These are phyloP conservation scores for Eupithecia centaureata DNA, from an alignment of 2,888 invertebrate species.

Conservation along the genomic window DNA sequence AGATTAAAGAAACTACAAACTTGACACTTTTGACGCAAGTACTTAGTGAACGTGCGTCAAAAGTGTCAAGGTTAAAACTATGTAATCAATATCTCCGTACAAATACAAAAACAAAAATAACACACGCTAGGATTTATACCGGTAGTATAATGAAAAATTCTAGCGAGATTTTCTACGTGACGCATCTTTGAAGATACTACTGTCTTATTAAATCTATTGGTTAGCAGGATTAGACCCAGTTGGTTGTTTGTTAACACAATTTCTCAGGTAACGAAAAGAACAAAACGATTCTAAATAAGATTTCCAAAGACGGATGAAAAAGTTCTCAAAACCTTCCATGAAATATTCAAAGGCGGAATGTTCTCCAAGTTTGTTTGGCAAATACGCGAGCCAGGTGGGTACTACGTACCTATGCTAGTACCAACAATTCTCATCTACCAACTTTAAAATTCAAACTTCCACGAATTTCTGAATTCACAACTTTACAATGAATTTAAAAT, in stretches of 20 bases:
- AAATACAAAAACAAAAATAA: too few species aligned
- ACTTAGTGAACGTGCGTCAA: too few species aligned
- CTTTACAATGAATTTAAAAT: slow-evolving; percentile 30
- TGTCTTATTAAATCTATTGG: background rate
- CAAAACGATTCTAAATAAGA: slow-evolving; percentile 4
- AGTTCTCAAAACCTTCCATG: slow-evolving; percentile 13
- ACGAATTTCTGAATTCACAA: slow-evolving; percentile 21
- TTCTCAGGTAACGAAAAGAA: background rate
- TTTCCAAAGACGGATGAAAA: slow-evolving; percentile 6
- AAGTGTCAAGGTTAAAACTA: too few species aligned
- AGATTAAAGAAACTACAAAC: background rate
- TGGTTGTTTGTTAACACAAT: background rate
- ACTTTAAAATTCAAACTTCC: slow-evolving; percentile 30
- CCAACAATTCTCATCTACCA: slow-evolving; percentile 28
- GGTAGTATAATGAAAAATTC: too few species aligned
- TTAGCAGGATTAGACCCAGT: background rate
- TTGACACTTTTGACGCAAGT: too few species aligned
- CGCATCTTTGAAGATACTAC: background rate
- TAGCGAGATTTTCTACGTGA: too few species aligned
- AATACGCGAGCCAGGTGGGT: slow-evolving; percentile 20
- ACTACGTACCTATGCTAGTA: too few species aligned
- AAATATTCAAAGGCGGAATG: slow-evolving; percentile 27
- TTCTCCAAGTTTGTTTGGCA: slow-evolving; percentile 21
- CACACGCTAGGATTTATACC: too few species aligned
- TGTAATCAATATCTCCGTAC: background rate